These are phyloP conservation scores for Neoitamus cyanurus DNA, from an alignment of 2,888 invertebrate genomes.

Conservation along the genomic window DNA sequence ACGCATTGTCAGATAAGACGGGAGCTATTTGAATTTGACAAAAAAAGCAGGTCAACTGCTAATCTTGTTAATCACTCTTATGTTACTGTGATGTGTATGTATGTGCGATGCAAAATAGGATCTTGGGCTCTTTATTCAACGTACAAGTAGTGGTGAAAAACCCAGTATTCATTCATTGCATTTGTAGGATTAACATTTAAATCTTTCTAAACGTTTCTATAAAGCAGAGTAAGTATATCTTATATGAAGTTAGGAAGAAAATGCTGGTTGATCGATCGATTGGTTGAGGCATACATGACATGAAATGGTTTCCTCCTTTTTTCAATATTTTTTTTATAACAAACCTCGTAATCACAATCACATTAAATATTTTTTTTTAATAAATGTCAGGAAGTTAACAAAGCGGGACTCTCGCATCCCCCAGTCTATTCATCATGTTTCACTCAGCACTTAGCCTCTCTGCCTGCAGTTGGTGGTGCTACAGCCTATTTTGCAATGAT, in stretches of 20 bases:
- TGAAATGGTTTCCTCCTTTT: neutral
- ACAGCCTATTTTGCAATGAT: neutral
- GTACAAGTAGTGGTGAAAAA: too few species aligned
- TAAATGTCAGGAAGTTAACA: slow-evolving; percentile 47
- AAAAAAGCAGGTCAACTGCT: neutral
- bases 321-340: neutral
- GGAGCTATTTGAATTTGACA: neutral
- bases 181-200: too few species aligned
- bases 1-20: neutral
- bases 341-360: slow-evolving; percentile 22
- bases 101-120: neutral
- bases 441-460: slow-evolving; percentile 19
- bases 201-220: too few species aligned
- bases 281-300: neutral
- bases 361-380: slow-evolving; percentile 27
- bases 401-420: slow-evolving; percentile 41
- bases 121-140: too few species aligned
- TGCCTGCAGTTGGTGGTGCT: neutral
- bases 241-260: too few species aligned
- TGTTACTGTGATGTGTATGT: neutral
- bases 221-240: too few species aligned
- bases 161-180: too few species aligned
- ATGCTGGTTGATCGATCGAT: too few species aligned
- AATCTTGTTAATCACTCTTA: neutral
- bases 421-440: slow-evolving; percentile 41